Evolutionary conservation across 2,888 invertebrate species (phyloP).

Genomic region (Sthenelais limicola): DNA sequence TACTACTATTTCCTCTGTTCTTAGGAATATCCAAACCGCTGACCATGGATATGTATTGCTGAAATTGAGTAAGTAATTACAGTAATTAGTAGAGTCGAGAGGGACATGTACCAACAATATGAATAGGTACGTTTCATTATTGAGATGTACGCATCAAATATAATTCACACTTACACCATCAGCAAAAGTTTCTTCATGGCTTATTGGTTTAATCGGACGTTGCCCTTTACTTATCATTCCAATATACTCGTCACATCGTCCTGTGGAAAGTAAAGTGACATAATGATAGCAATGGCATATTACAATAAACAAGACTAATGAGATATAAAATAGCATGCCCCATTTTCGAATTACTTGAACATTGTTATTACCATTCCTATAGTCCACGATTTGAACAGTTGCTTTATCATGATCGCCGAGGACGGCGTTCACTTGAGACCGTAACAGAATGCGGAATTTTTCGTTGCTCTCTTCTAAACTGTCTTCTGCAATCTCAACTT

Average conservation of each 20-base stretch:
- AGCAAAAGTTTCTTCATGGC: neutral
- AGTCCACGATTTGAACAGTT: slow-evolving; percentile 63
- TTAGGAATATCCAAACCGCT: no score
- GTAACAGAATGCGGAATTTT: slow-evolving; percentile 63
- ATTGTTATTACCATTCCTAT: slow-evolving; percentile 58
- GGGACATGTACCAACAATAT: no score
- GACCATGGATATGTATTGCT: no score
- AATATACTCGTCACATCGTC: slow-evolving; percentile 44
- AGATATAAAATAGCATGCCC: no score
- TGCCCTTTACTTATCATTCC: slow-evolving; percentile 41
- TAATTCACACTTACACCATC: no score
- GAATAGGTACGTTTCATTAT: no score
- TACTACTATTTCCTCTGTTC: slow-evolving; percentile 23
- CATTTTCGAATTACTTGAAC: neutral
- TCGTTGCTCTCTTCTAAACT: slow-evolving; percentile 63
- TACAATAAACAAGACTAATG: no score
- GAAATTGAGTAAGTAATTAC: no score
- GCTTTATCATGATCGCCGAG: slow-evolving; percentile 62
- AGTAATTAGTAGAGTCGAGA: no score
- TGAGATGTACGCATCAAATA: no score
- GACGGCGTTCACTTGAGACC: slow-evolving; percentile 66
- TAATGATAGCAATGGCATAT: no score
- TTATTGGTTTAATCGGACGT: slow-evolving; percentile 16
- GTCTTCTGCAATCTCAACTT: slow-evolving; percentile 62
- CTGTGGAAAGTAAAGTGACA: slow-evolving; percentile 9